Conservation (phyloP, 2,113 vertebrate species). For the Girardinichthys multiradiatus region DNA sequence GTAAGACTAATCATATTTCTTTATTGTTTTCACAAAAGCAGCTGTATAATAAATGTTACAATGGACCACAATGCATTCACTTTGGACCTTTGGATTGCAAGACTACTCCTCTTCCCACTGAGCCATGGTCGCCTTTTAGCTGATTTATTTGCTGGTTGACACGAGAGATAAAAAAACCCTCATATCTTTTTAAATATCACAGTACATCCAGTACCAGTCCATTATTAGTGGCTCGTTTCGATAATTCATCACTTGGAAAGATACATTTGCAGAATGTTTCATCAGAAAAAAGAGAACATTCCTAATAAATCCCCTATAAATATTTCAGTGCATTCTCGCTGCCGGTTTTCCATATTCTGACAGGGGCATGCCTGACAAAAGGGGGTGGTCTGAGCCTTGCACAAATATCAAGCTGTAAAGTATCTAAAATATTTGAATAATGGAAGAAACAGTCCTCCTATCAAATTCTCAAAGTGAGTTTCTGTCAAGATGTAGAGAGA, state of each 20-base stretch:
- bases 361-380: conserved; percentile 52
- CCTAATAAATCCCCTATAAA: conserved; percentile 76
- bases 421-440: conserved; percentile 82
- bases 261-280: conserved; percentile 79
- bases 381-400: conserved; percentile 55
- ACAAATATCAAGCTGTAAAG: conserved; percentile 76
- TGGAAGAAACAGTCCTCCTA: conserved; percentile 76
- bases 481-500: conserved; percentile 72
- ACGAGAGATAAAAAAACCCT: not conserved
- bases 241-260: conserved; percentile 64
- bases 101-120: too few relatives aligned
- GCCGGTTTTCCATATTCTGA: conserved; percentile 50
- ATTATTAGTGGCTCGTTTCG: not conserved
- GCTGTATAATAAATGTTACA: conserved; percentile 54
- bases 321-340: conserved; percentile 72
- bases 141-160: not conserved
- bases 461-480: conserved; percentile 79
- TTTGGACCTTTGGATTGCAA: too few relatives aligned
- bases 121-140: too few relatives aligned
- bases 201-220: not conserved
- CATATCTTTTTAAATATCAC: not conserved
- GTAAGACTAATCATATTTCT: conserved; percentile 69
- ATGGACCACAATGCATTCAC: conserved; percentile 47
- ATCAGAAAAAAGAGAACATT: conserved; percentile 75
- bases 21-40: conserved; percentile 65